Percentiles rank a stretch among this genome's conserved stretches.
These are phyloP conservation scores for Aplysina aerophoba DNA, from an alignment of 37 sponge, comb jelly and placozoan genomes.

Conservation along the genomic window DNA sequence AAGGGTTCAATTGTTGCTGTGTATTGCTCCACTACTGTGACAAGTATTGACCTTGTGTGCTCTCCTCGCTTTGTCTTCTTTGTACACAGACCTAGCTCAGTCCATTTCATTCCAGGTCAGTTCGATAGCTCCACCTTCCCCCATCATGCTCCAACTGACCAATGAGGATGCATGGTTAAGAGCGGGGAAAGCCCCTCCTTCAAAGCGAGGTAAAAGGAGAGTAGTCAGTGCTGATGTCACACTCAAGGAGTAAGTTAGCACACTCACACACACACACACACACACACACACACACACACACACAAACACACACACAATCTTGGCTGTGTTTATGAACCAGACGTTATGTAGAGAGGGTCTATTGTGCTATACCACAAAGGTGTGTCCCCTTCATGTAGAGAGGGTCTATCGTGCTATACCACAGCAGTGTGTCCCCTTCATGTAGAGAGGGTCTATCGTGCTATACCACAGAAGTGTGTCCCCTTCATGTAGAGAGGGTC, in stretches of 20 bases:
- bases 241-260: not conserved
- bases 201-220: not conserved
- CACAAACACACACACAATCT: conserved; percentile 24
- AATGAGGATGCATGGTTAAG: not conserved
- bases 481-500: too few species aligned
- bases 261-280: conserved; percentile 5
- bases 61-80: not conserved
- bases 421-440: too few species aligned
- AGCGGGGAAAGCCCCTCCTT: not conserved
- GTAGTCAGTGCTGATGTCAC: not conserved
- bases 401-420: too few species aligned
- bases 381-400: too few species aligned
- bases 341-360: too few species aligned
- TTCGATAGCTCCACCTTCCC: conserved; percentile 62
- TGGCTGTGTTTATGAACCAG: too few species aligned
- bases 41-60: not conserved
- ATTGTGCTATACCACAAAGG: too few species aligned
- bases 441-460: too few species aligned
- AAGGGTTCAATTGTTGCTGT: too few species aligned
- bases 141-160: conserved; percentile 32
- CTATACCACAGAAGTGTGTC: too few species aligned
- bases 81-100: conserved; percentile 41
- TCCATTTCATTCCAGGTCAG: conserved; percentile 61
- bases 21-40: too few species aligned
- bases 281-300: conserved; percentile 30